Percentiles rank a stretch among this genome's conserved stretches.
phyloP scores from a whole-genome alignment of 2,113 vertebrate genomes.

The Trinectes maculatus region DNA sequence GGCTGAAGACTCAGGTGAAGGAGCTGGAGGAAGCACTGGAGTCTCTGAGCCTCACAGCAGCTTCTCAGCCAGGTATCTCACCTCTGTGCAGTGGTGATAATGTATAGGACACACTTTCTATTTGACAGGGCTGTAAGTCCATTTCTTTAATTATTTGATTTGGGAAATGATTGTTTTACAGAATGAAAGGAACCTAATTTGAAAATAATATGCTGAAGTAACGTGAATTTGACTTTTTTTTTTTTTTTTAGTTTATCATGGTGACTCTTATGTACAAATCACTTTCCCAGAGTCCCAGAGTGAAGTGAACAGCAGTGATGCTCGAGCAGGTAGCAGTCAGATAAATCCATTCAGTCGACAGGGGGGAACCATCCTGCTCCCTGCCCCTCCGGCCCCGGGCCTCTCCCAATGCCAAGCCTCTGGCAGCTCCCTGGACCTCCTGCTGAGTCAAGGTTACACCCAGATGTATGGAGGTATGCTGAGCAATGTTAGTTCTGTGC shows the following conservation, averaged over 20 bases:
- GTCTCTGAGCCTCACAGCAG: conserved; percentile 62
- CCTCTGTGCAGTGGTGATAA: background rate
- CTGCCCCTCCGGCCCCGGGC: conserved; percentile 18
- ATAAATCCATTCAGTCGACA: conserved; percentile 59
- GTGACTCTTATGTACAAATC: background rate
- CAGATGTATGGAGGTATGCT: conserved; percentile 79
- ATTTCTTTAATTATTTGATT: too few relatives aligned
- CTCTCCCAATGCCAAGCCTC: conserved; percentile 39
- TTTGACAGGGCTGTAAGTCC: too few relatives aligned
- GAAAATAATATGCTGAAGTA: too few relatives aligned
- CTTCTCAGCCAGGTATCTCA: conserved; percentile 56
- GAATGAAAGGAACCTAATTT: too few relatives aligned
- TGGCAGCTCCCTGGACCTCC: conserved; percentile 59
- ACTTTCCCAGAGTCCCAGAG: conserved; percentile 48
- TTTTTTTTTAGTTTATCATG: too few relatives aligned
- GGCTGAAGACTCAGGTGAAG: conserved; percentile 68
- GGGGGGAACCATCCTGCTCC: conserved; percentile 62
- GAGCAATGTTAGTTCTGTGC: background rate
- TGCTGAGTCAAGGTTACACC: conserved; percentile 64
- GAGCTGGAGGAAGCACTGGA: conserved; percentile 71
- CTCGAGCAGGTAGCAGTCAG: background rate
- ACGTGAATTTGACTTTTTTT: too few relatives aligned
- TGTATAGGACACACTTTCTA: too few relatives aligned
- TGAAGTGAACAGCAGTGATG: background rate
- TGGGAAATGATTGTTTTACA: too few relatives aligned